Conservation (phyloP, 2,113 vertebrate genomes). For the Cyanoderma ruficeps region DNA sequence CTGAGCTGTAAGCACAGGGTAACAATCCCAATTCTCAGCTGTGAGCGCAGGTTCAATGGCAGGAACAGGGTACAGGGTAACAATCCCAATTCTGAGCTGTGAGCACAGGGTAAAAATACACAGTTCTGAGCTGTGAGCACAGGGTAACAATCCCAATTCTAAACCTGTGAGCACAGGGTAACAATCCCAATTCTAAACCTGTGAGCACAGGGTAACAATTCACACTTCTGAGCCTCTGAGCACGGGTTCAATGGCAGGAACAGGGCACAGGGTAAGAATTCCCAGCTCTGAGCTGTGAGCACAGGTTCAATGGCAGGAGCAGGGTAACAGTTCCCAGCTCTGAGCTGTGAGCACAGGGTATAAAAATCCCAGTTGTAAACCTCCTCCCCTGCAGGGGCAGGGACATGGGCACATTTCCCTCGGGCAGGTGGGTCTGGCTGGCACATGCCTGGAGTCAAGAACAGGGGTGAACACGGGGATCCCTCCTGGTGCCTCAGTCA, state of each 20-base stretch:
- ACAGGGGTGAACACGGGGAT: background rate
- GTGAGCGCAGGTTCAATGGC: too few relatives aligned
- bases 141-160: background rate
- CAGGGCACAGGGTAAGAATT: background rate
- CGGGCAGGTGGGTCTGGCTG: background rate
- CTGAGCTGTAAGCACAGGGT: background rate
- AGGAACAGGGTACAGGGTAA: background rate
- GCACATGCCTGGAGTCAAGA: background rate
- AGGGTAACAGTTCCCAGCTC: rapidly evolving
- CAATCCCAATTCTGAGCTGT: background rate
- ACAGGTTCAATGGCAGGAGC: background rate
- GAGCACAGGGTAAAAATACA: background rate
- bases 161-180: background rate
- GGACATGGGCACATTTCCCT: rapidly evolving
- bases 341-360: background rate
- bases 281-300: background rate
- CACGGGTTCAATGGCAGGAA: too few relatives aligned
- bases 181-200: background rate
- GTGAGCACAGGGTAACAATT: background rate
- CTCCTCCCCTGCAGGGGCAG: background rate
- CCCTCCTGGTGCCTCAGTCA: background rate
- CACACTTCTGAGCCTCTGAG: background rate
- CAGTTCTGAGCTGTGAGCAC: background rate
- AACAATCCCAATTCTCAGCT: background rate
- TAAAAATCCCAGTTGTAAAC: background rate